Evolutionary conservation across 2,888 invertebrate genomes (phyloP).

Genomic region (Cyrtodaria siliqua): DNA sequence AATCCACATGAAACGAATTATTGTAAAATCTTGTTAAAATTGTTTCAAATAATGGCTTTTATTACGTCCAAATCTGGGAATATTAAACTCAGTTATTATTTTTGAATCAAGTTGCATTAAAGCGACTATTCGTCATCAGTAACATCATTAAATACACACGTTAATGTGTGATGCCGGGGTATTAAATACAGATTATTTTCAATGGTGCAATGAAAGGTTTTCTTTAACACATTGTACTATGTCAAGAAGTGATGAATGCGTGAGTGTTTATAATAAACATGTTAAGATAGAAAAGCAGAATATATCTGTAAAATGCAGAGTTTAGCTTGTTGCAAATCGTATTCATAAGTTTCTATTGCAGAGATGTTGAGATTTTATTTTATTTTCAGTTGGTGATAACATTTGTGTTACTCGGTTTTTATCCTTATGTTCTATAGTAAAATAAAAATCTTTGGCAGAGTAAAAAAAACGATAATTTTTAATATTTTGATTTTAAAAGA

Average conservation of each 20-base stretch:
- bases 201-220: conserved; percentile 8
- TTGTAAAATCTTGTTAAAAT: conserved; percentile 32
- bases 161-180: conserved; percentile 14
- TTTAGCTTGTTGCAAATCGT: too few species aligned
- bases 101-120: conserved; percentile 21
- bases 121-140: not conserved
- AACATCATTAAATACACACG: conserved; percentile 16
- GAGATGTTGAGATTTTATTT: too few species aligned
- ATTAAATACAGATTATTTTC: conserved; percentile 26
- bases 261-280: conserved; percentile 8
- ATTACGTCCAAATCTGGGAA: conserved; percentile 8
- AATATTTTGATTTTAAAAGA: too few species aligned
- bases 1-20: conserved; percentile 19
- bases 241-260: conserved; percentile 5
- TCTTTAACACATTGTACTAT: conserved; percentile 8
- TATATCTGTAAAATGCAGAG: too few species aligned
- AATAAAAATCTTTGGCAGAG: too few species aligned
- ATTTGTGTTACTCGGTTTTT: too few species aligned
- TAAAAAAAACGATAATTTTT: too few species aligned
- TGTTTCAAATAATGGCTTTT: conserved; percentile 30
- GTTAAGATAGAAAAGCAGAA: conserved; percentile 7
- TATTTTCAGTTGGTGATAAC: too few species aligned
- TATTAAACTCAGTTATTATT: not conserved
- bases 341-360: too few species aligned
- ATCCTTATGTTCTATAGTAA: too few species aligned